These are phyloP conservation scores for Rhinoptilus africanus DNA, from an alignment of 2,113 vertebrate species.

Conservation along the genomic window DNA sequence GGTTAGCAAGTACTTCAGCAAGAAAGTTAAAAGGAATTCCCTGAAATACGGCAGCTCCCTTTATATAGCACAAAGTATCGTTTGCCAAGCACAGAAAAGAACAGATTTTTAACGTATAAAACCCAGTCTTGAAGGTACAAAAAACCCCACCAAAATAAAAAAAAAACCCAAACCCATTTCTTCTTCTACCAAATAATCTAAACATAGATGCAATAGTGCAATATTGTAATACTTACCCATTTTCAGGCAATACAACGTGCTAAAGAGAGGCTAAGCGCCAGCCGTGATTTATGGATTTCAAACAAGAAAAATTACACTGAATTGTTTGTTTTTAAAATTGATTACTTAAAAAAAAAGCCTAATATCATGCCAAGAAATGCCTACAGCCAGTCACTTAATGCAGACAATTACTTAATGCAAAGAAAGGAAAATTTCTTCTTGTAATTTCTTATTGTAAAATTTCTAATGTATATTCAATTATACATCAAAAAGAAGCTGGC, in stretches of 20 bases:
- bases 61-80: not conserved
- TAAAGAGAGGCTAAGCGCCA: not conserved
- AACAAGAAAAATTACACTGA: not conserved
- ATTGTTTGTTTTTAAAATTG: not conserved
- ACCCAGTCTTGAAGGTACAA: not conserved
- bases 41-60: not conserved
- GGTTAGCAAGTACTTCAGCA: not conserved
- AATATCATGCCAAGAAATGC: not conserved
- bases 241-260: not conserved
- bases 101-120: not conserved
- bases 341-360: not conserved
- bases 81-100: not conserved
- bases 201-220: not conserved
- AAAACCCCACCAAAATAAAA: no score
- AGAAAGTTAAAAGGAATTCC: slow-evolving; percentile 45
- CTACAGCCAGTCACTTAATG: not conserved
- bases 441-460: no score
- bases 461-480: not conserved
- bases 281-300: not conserved
- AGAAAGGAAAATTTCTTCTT: not conserved
- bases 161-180: not conserved
- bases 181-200: not conserved
- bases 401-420: not conserved
- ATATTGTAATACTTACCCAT: not conserved
- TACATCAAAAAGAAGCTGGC: not conserved